phyloP scores from a whole-genome alignment of 2,113 vertebrate genomes.

The Pimephales promelas region DNA sequence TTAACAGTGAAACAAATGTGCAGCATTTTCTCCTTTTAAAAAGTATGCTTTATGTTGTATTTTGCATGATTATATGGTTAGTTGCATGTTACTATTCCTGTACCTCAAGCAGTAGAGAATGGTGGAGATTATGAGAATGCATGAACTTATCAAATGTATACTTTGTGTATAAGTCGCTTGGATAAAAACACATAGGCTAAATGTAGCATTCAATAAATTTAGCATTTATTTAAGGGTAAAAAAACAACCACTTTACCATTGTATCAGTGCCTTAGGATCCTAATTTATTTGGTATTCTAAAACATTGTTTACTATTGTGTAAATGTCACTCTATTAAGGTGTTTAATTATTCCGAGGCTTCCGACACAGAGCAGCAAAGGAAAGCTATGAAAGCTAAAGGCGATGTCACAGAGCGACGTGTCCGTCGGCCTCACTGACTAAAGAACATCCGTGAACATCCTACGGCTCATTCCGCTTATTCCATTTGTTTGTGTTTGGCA shows the following conservation, averaged over 20 bases:
- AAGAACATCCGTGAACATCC: constrained; percentile 11
- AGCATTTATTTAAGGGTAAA: background rate
- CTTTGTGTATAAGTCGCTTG: background rate
- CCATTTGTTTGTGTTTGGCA: constrained; percentile 28
- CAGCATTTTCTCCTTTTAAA: background rate
- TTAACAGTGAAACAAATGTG: background rate
- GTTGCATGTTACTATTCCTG: too few species aligned
- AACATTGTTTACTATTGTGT: background rate
- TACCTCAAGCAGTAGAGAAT: background rate
- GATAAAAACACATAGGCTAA: background rate
- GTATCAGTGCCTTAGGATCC: background rate
- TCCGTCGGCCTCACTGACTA: background rate
- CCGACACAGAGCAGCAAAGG: background rate
- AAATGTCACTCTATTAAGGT: background rate
- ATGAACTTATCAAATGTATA: background rate
- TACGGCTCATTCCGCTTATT: background rate
- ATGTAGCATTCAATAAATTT: background rate
- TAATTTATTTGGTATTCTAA: constrained; percentile 1
- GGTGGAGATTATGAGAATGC: background rate
- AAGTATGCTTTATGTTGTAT: background rate
- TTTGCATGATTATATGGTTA: background rate
- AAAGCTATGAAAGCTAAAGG: background rate
- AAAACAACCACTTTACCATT: background rate
- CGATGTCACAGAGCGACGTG: background rate
- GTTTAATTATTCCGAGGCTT: background rate